A percentile compares a stretch with the other conserved stretches of the same genome.
Conservation (phyloP, 2,113 vertebrate genomes). For the Pristiophorus japonicus region DNA sequence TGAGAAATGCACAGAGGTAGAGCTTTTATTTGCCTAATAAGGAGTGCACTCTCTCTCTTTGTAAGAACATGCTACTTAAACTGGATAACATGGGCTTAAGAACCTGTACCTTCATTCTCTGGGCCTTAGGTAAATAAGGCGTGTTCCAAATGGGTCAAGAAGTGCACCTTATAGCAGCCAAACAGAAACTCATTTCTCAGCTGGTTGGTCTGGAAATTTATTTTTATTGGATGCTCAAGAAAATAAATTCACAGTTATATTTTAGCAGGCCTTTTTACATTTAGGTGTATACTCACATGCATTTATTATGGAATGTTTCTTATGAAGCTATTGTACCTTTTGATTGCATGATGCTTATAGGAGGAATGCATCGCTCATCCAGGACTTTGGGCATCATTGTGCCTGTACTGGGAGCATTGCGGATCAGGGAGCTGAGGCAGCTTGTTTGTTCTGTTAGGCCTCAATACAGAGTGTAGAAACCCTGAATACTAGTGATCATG, state of each 20-base stretch:
- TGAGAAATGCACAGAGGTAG: too few species aligned
- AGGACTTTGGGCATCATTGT: neutral
- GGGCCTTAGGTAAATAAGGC: too few species aligned
- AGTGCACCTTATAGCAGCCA: too few species aligned
- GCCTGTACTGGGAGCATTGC: neutral
- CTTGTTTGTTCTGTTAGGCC: neutral
- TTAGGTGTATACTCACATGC: neutral
- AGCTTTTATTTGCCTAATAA: too few species aligned
- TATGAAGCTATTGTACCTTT: neutral
- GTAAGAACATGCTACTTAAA: too few species aligned
- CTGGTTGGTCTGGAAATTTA: neutral
- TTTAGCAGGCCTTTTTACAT: neutral
- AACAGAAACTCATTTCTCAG: too few species aligned
- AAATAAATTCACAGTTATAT: neutral
- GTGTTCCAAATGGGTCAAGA: too few species aligned
- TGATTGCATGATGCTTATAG: neutral
- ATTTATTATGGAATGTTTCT: neutral
- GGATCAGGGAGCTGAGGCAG: neutral
- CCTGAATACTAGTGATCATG: neutral
- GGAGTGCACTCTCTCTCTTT: too few species aligned
- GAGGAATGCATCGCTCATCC: neutral
- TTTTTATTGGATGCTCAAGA: neutral
- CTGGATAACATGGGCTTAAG: neutral
- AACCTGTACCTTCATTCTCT: neutral
- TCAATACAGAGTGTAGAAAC: neutral